Conservation (phyloP, 1,140 invertebrate species). For the Chionoecetes opilio region DNA sequence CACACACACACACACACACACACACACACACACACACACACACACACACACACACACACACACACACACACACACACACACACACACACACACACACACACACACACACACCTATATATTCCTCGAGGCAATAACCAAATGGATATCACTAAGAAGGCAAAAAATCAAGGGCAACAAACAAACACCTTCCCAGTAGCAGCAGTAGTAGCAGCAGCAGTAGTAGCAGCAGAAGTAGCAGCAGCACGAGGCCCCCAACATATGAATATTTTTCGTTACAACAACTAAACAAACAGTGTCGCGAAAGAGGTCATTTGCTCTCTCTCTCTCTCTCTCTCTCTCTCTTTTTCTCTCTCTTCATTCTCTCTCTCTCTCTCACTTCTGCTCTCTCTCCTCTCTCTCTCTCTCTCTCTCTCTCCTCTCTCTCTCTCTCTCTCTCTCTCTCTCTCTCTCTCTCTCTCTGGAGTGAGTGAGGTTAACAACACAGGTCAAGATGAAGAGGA, state of each 20-base stretch:
- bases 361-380: constrained; percentile 29
- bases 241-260: not conserved
- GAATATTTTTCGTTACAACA: constrained; percentile 18
- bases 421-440: constrained; percentile 33
- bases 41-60: constrained; percentile 9
- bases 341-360: constrained; percentile 31
- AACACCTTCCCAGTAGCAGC: not conserved
- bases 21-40: not conserved
- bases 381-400: constrained; percentile 18
- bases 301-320: not conserved
- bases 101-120: not conserved
- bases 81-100: not conserved
- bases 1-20: not conserved
- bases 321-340: constrained; percentile 51
- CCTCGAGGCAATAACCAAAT: not conserved
- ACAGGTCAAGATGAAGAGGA: not conserved
- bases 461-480: not conserved
- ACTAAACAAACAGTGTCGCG: constrained; percentile 9
- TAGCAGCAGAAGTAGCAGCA: not conserved
- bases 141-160: not conserved
- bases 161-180: constrained; percentile 7
- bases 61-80: not conserved
- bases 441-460: constrained; percentile 7
- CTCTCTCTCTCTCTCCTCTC: constrained; percentile 29
- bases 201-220: not conserved